Conservation (phyloP, 2,113 vertebrate genomes). For the Cygnus buccinator region DNA sequence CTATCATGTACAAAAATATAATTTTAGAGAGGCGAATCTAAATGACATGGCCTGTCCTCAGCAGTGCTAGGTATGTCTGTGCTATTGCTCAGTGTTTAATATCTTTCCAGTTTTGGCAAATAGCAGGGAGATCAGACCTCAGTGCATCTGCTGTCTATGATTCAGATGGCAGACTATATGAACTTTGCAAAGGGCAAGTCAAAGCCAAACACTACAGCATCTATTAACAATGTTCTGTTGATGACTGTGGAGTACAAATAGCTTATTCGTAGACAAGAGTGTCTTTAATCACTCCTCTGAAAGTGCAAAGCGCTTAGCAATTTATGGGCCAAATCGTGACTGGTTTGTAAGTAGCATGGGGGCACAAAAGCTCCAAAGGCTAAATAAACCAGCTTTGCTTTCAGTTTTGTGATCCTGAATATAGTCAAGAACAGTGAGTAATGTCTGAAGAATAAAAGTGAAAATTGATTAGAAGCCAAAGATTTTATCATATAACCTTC, state of each 20-base stretch:
- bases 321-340: slow-evolving; percentile 42
- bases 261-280: slow-evolving; percentile 6
- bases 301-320: slow-evolving; percentile 27
- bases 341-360: background rate
- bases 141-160: slow-evolving; percentile 31
- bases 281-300: slow-evolving; percentile 31
- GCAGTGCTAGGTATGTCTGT: background rate
- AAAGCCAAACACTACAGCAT: slow-evolving; percentile 50
- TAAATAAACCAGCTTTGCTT: slow-evolving; percentile 22
- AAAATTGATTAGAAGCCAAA: background rate
- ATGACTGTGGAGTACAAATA: slow-evolving; percentile 45
- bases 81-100: background rate
- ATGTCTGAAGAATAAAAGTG: background rate
- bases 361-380: background rate
- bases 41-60: background rate
- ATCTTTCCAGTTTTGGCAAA: slow-evolving; percentile 24
- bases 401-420: slow-evolving; percentile 2
- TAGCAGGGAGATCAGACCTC: background rate
- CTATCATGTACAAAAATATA: background rate
- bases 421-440: background rate
- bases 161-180: slow-evolving; percentile 28
- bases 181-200: slow-evolving; percentile 55
- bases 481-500: background rate
- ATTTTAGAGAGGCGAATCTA: background rate
- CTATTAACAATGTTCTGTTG: slow-evolving; percentile 55